Conservation (phyloP, 1,140 invertebrate species). For the Drosophila ohnishii region DNA sequence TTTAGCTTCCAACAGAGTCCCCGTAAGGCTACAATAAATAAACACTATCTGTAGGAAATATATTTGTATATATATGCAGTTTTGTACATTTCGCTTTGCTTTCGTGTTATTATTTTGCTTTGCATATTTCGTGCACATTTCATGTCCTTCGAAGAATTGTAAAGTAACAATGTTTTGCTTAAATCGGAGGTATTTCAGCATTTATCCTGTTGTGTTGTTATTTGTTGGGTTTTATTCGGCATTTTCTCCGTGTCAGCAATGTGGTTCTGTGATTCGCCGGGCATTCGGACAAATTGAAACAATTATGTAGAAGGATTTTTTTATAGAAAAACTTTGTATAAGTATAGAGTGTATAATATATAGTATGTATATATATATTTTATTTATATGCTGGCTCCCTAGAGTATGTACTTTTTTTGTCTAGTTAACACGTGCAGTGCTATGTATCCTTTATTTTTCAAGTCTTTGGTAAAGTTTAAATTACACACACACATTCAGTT, state of each 20-base stretch:
- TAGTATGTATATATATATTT: constrained; percentile 28
- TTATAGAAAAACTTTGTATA: constrained; percentile 45
- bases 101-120: constrained; percentile 1
- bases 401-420: constrained; percentile 38
- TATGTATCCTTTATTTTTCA: constrained; percentile 23
- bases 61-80: constrained; percentile 42
- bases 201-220: constrained; percentile 40
- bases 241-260: constrained; percentile 40
- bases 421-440: constrained; percentile 48
- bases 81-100: constrained; percentile 44
- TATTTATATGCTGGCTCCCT: constrained; percentile 34
- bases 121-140: constrained; percentile 17
- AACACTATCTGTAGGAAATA: constrained; percentile 48
- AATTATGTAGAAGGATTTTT: constrained; percentile 29
- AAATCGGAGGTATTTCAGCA: constrained; percentile 74
- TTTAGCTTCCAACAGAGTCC: constrained; percentile 29
- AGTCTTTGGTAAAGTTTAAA: constrained; percentile 45
- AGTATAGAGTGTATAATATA: constrained; percentile 42
- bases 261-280: constrained; percentile 31
- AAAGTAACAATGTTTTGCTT: constrained; percentile 46
- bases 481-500: constrained; percentile 41
- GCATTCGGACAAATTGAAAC: constrained; percentile 29
- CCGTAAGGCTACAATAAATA: constrained; percentile 43
- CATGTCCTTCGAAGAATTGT: constrained; percentile 17
- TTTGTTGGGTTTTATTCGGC: constrained; percentile 13